These are phyloP conservation scores for Andrena trimmerana DNA, from an alignment of 2,888 invertebrate genomes.

Conservation along the genomic window DNA sequence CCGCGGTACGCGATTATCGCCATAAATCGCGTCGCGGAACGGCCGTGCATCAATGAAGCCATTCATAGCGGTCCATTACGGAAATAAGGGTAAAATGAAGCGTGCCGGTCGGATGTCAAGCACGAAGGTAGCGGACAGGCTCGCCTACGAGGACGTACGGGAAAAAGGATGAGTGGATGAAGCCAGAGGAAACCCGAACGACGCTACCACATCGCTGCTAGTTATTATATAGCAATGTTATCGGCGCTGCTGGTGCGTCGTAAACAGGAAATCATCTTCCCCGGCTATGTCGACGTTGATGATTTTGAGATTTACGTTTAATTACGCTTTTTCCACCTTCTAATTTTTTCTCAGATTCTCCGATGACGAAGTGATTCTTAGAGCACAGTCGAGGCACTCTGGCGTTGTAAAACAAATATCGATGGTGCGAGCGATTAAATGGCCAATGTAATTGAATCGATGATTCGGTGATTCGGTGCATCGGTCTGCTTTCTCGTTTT, in stretches of 20 bases:
- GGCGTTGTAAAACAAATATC: background rate
- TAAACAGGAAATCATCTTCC: constrained; percentile 15
- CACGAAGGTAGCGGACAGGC: constrained; percentile 1
- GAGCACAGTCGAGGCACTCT: background rate
- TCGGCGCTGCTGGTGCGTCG: background rate
- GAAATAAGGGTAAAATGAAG: constrained; percentile 51
- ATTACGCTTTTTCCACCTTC: constrained; percentile 1
- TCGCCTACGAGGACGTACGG: constrained; percentile 5
- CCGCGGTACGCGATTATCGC: constrained; percentile 67
- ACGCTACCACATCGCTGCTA: background rate
- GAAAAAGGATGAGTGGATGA: background rate
- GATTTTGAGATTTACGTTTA: constrained; percentile 9
- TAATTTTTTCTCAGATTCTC: background rate
- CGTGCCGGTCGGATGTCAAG: constrained; percentile 23
- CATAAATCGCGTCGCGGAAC: constrained; percentile 71
- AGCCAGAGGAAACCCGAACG: background rate
- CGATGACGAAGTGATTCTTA: background rate
- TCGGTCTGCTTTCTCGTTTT: background rate
- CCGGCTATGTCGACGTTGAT: background rate
- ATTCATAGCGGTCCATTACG: constrained; percentile 70
- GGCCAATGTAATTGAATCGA: constrained; percentile 3
- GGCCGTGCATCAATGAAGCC: constrained; percentile 71
- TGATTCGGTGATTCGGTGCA: constrained; percentile 16
- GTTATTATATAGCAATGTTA: constrained; percentile 13
- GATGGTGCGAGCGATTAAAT: background rate